Evolutionary conservation across 53 echinoderm and acorn worm genomes (phyloP), one percentile per base, ranked within the genome.

Genomic region (Holothuria leucospilota): DNA sequence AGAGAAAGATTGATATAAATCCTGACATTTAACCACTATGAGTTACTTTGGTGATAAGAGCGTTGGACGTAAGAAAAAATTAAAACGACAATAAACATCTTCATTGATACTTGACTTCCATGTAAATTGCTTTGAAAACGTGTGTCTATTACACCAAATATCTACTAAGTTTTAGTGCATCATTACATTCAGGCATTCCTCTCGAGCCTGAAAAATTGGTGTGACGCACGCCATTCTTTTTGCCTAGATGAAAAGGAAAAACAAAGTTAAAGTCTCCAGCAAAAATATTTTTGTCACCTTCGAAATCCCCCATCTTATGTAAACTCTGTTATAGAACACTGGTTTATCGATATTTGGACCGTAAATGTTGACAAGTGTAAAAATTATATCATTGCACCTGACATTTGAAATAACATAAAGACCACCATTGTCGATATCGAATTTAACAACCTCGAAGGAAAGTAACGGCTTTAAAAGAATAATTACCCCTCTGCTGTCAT

Each of bases 91-190:
- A 69, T 69, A 69, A 28, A 69, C 69, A 27, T 69, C 69, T 1
- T 69, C 29, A 27, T 69, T 69, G 26, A 69, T 27, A 28, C 69
- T 27, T n/a, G 23, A 69, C 26, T 69, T 69, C 69, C 69, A 69
- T 21, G 69, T 69, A 27, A 2, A 69, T 5, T 69, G 69, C 26
- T 69, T 69, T 69, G 8, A 69, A 2, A 69, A 5, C 15, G 69
- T 2, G 5, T 69, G 69, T 27, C 69, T 69, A 27, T 69, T 28
- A 27, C 28, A 8, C 69, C 69, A 69, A 25, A 69, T 28, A 62
- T 62, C 62, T 27, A 69, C 69, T 27, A 69, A 69, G 5, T 69
- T 69, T 4, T 24, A 69, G 8, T 69, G 8, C 20, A 25, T 15
- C 8, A 69, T 69, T 69, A 69, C 1, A 69, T 69, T 2, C 26